Percentiles rank a stretch among this genome's conserved stretches.
Conservation (phyloP, 2,797 vertebrate species). For the Echiichthys vipera region DNA sequence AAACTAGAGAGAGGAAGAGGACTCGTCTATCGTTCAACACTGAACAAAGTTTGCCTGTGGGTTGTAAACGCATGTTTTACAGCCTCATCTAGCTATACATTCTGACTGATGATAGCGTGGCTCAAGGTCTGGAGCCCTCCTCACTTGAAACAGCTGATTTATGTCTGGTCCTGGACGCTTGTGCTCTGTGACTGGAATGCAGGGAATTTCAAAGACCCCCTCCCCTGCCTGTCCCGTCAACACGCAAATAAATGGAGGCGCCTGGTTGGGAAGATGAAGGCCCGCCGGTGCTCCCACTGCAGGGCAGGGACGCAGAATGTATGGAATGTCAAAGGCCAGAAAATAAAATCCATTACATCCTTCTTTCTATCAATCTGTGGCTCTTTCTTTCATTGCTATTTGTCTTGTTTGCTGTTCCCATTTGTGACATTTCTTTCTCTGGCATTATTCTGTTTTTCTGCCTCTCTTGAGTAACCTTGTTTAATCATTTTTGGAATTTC, state of each 20-base stretch:
- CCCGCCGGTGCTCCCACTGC: slow-evolving; percentile 79
- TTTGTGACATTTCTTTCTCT: neutral
- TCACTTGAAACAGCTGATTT: slow-evolving; percentile 84
- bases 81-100: slow-evolving; percentile 40
- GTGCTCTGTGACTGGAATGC: slow-evolving; percentile 82
- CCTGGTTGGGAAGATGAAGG: slow-evolving; percentile 75
- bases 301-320: slow-evolving; percentile 76
- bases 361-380: slow-evolving; percentile 40
- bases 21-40: slow-evolving; percentile 49
- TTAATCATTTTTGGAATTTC: neutral
- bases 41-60: slow-evolving; percentile 63
- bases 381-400: slow-evolving; percentile 6
- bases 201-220: slow-evolving; percentile 81
- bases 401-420: slow-evolving; percentile 1
- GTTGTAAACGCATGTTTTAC: slow-evolving; percentile 65
- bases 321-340: slow-evolving; percentile 80
- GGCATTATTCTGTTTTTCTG: neutral
- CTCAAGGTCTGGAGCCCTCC: slow-evolving; percentile 36
- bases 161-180: slow-evolving; percentile 82
- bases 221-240: slow-evolving; percentile 76
- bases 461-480: neutral
- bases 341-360: slow-evolving; percentile 61
- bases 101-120: slow-evolving; percentile 34
- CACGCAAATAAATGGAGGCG: slow-evolving; percentile 80
- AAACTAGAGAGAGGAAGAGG: slow-evolving; percentile 28